phyloP scores from a whole-genome alignment of 2,888 invertebrate species.

The Lepas anatifera region DNA sequence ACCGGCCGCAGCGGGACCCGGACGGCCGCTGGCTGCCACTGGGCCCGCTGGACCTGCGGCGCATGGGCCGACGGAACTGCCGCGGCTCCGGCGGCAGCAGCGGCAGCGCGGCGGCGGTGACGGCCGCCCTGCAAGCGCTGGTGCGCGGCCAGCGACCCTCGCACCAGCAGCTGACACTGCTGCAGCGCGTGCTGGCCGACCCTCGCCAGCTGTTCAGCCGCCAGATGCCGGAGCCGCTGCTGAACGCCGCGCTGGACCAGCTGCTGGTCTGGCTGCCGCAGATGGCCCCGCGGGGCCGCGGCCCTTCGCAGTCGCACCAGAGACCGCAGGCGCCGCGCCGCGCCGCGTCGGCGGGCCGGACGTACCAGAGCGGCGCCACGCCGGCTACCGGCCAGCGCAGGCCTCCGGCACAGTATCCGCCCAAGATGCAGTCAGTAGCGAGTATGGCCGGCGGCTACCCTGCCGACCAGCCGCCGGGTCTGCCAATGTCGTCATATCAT shows the following conservation, averaged over 20 bases:
- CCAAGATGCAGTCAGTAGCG: background rate
- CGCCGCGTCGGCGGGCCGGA: background rate
- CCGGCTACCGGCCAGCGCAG: too few species aligned
- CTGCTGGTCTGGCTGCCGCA: background rate
- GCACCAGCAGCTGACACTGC: background rate
- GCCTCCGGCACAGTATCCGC: too few species aligned
- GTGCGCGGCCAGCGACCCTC: background rate
- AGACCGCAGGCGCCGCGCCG: background rate
- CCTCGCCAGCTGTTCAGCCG: background rate
- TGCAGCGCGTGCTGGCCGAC: slow-evolving; percentile 3
- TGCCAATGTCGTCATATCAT: background rate
- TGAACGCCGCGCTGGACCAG: slow-evolving; percentile 4
- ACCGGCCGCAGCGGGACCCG: background rate
- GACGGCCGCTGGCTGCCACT: slow-evolving; percentile 10
- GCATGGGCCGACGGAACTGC: background rate
- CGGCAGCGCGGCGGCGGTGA: background rate
- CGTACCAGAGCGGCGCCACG: background rate
- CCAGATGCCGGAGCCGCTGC: slow-evolving; percentile 4
- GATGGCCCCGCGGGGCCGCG: background rate
- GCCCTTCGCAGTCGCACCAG: background rate
- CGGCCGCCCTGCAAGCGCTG: background rate
- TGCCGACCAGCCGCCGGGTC: background rate
- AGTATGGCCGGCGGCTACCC: background rate
- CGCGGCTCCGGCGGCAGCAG: background rate
- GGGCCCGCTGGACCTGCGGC: background rate